These are phyloP conservation scores for Drosophila orosa DNA, from an alignment of 1,140 invertebrate genomes.

Conservation along the genomic window DNA sequence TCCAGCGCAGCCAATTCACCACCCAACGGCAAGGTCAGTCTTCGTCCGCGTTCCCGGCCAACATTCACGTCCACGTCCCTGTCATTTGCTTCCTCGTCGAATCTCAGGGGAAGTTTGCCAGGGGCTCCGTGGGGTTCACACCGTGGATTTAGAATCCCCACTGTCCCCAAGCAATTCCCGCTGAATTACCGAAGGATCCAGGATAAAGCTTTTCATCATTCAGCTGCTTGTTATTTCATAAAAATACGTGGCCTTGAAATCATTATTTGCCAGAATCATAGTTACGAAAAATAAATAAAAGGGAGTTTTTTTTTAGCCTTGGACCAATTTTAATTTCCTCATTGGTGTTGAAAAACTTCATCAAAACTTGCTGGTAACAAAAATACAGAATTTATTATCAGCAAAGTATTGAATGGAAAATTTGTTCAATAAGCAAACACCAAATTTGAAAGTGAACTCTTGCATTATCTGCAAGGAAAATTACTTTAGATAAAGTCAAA, in stretches of 20 bases:
- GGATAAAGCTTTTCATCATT: slow-evolving; percentile 24
- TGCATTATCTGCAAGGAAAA: background rate
- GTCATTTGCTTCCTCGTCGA: slow-evolving; percentile 17
- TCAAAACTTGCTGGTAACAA: too few species aligned
- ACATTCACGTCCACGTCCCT: background rate
- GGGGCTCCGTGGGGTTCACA: slow-evolving; percentile 72
- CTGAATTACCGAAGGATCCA: slow-evolving; percentile 26
- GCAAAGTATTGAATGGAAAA: background rate
- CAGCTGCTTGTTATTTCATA: slow-evolving; percentile 15
- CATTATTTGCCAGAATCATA: background rate
- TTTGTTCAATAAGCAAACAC: background rate
- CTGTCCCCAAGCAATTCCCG: slow-evolving; percentile 52
- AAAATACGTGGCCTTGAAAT: slow-evolving; percentile 21
- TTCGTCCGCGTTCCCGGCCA: background rate
- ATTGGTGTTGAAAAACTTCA: background rate
- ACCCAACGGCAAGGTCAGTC: slow-evolving; percentile 91
- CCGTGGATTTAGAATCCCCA: slow-evolving; percentile 75
- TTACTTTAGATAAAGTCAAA: background rate
- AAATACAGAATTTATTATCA: background rate
- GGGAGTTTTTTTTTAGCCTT: background rate
- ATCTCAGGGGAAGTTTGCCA: slow-evolving; percentile 38
- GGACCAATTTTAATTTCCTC: background rate
- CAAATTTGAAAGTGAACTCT: background rate
- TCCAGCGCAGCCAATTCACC: slow-evolving; percentile 89
- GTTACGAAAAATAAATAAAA: background rate